Conservation (phyloP, 23 tunicate genomes). For the Halocynthia aurantium region DNA sequence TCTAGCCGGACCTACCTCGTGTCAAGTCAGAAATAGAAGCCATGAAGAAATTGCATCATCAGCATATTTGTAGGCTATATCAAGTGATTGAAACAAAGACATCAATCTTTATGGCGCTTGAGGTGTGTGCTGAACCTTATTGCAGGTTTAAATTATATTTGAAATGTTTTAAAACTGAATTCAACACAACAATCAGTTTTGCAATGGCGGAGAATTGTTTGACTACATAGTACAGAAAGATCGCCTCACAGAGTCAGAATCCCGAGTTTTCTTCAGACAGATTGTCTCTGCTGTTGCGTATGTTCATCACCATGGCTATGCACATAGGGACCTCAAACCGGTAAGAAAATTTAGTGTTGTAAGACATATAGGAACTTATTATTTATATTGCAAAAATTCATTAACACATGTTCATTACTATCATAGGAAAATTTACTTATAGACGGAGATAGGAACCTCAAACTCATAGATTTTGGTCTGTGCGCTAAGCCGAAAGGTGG, state of each 20-base stretch:
- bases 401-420: too few relatives aligned
- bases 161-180: not conserved
- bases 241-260: conserved; percentile 81
- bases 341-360: conserved; percentile 26
- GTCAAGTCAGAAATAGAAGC: conserved; percentile 97
- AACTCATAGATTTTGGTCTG: conserved; percentile 96
- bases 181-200: conserved; percentile 32
- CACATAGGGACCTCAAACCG: conserved; percentile 95
- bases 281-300: conserved; percentile 95
- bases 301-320: conserved; percentile 89
- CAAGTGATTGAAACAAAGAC: conserved; percentile 85
- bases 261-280: conserved; percentile 89
- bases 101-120: conserved; percentile 87
- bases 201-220: conserved; percentile 97
- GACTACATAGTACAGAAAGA: conserved; percentile 98
- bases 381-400: too few relatives aligned
- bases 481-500: conserved; percentile 95
- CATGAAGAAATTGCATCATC: conserved; percentile 89
- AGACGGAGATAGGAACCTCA: conserved; percentile 84
- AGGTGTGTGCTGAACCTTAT: conserved; percentile 25
- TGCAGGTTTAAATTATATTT: not conserved
- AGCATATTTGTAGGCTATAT: conserved; percentile 88
- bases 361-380: too few relatives aligned
- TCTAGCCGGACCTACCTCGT: conserved; percentile 86
- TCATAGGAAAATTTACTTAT: conserved; percentile 90